Evolutionary conservation across 2,113 vertebrate species (phyloP).

Genomic region (Nerophis lumbriciformis): DNA sequence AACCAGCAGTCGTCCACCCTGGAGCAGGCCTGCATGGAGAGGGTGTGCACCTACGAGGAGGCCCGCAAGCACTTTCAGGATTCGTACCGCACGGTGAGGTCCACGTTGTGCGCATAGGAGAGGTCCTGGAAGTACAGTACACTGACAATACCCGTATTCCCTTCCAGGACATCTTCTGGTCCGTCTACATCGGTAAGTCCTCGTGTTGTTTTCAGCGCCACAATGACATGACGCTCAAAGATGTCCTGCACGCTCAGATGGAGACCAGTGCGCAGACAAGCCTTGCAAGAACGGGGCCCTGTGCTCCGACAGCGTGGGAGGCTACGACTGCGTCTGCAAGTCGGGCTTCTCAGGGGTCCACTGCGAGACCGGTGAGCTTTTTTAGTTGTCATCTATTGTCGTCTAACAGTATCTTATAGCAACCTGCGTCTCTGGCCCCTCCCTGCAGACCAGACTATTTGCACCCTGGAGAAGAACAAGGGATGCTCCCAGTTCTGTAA

Average conservation of each 20-base stretch:
- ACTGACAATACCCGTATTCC: constrained; percentile 4
- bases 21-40: constrained; percentile 80
- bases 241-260: constrained; percentile 51
- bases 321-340: constrained; percentile 77
- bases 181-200: constrained; percentile 74
- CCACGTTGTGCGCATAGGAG: no score
- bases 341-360: constrained; percentile 67
- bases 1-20: constrained; percentile 55
- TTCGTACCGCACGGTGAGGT: constrained; percentile 75
- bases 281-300: constrained; percentile 75
- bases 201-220: neutral
- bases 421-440: neutral
- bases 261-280: constrained; percentile 70
- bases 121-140: neutral
- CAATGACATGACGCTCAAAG: neutral
- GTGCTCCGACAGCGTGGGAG: constrained; percentile 76
- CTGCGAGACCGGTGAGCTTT: constrained; percentile 67
- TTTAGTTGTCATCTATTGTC: no score
- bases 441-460: constrained; percentile 63
- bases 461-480: constrained; percentile 56
- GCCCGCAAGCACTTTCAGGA: constrained; percentile 80
- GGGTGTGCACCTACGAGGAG: constrained; percentile 82
- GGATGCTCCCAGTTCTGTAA: constrained; percentile 78
- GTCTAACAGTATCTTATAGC: no score
- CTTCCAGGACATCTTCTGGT: constrained; percentile 77